A percentile compares a stretch with the other conserved stretches of the same genome.
phyloP scores from a whole-genome alignment of 2,113 vertebrate genomes.

The Tursiops truncatus region DNA sequence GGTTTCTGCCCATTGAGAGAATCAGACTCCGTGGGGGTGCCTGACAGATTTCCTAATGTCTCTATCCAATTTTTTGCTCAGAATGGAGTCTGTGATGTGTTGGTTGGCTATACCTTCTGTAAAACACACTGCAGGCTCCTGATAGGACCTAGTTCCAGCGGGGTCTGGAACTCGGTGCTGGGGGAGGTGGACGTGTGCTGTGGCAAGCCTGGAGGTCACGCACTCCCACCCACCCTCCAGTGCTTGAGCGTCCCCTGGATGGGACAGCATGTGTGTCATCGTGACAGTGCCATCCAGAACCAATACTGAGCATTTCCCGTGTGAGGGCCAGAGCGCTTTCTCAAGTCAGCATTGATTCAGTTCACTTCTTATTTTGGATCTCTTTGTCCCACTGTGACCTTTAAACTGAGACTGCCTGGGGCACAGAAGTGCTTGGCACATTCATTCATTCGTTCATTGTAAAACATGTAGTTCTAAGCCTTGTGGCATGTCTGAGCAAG shows the following conservation, averaged over 20 bases:
- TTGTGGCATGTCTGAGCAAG: background rate
- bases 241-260: background rate
- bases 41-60: conserved; percentile 56
- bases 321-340: background rate
- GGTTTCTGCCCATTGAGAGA: conserved; percentile 62
- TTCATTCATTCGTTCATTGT: background rate
- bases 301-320: background rate
- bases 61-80: conserved; percentile 39
- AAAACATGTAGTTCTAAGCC: background rate
- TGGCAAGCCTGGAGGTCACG: background rate
- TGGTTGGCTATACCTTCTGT: background rate
- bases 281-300: background rate
- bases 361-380: background rate
- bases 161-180: background rate
- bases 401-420: background rate
- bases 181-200: background rate
- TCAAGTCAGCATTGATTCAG: background rate
- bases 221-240: rapidly evolving
- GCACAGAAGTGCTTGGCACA: background rate
- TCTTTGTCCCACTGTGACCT: background rate
- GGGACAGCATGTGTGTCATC: background rate
- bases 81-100: background rate
- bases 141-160: background rate
- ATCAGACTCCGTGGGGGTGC: conserved; percentile 1
- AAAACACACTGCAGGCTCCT: background rate